Percentiles rank a stretch among this genome's conserved stretches.
Conservation (phyloP, 2,113 vertebrate species). For the Lophius piscatorius region DNA sequence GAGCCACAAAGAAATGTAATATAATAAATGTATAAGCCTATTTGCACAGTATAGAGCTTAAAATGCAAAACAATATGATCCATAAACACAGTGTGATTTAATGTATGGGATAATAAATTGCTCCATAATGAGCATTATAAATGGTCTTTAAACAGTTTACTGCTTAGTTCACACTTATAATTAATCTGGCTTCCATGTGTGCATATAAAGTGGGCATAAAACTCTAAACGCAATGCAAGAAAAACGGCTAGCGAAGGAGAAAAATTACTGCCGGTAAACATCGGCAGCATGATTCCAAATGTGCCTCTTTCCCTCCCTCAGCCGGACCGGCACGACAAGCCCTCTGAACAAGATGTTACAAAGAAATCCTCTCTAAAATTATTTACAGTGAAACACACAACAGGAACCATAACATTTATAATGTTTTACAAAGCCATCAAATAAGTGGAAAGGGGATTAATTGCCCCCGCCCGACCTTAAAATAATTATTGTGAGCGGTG, state of each 20-base stretch:
- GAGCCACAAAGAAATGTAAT: constrained; percentile 36
- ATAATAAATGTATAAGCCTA: constrained; percentile 56
- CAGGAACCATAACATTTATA: constrained; percentile 81
- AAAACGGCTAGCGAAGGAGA: constrained; percentile 39
- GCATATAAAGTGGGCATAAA: constrained; percentile 66
- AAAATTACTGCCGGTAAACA: constrained; percentile 65
- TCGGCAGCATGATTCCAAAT: constrained; percentile 50
- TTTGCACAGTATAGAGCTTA: constrained; percentile 48
- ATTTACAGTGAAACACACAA: constrained; percentile 70
- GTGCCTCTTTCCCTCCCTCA: constrained; percentile 24
- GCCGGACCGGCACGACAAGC: constrained; percentile 20
- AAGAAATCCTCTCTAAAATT: constrained; percentile 58
- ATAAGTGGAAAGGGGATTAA: constrained; percentile 88
- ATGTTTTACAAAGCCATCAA: constrained; percentile 87
- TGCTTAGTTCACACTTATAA: constrained; percentile 76
- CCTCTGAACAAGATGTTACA: constrained; percentile 43
- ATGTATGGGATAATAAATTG: constrained; percentile 73
- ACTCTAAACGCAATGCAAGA: constrained; percentile 43
- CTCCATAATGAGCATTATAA: constrained; percentile 75
- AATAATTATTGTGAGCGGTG: constrained; percentile 87
- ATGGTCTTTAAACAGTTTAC: constrained; percentile 73
- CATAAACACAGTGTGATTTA: constrained; percentile 66
- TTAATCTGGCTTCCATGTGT: constrained; percentile 71
- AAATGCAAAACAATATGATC: constrained; percentile 68
- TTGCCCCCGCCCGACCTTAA: constrained; percentile 85